Conservation (phyloP, 2,888 invertebrate genomes). For the Sminthurides aquaticus region DNA sequence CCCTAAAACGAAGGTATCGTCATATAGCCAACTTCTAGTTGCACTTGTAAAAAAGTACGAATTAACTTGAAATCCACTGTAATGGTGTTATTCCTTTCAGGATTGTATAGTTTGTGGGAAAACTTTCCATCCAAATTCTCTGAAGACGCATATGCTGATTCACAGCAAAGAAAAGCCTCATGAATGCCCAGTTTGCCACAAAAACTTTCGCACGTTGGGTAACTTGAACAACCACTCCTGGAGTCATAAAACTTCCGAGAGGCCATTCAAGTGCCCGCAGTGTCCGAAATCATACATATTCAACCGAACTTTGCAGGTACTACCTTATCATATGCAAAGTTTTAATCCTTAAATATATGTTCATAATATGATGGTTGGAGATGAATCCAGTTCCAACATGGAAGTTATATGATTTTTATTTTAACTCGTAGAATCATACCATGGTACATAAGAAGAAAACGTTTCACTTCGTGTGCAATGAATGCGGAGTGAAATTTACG, state of each 20-base stretch:
- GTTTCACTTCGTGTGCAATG: conserved; percentile 78
- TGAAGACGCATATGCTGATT: conserved; percentile 70
- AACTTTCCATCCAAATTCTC: conserved; percentile 68
- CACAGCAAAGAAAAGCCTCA: conserved; percentile 71
- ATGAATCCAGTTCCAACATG: too few relatives aligned
- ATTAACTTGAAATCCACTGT: too few relatives aligned
- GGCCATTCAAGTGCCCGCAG: conserved; percentile 74
- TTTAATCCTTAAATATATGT: conserved; percentile 1
- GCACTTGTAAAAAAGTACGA: neutral
- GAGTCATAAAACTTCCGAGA: conserved; percentile 76
- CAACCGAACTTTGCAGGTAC: conserved; percentile 4
- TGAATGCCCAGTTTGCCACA: conserved; percentile 73
- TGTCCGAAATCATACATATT: conserved; percentile 76
- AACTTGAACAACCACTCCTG: conserved; percentile 81
- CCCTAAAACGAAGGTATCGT: conserved; percentile 52
- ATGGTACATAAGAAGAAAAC: conserved; percentile 71
- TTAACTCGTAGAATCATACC: conserved; percentile 64
- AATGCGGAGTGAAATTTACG: conserved; percentile 81
- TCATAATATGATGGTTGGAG: too few relatives aligned
- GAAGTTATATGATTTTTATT: too few relatives aligned
- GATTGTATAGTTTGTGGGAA: conserved; percentile 71
- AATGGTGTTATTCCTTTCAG: too few relatives aligned
- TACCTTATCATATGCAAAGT: neutral
- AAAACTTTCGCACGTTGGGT: conserved; percentile 81
- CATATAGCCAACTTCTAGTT: too few relatives aligned